Evolutionary conservation across 2,797 vertebrate genomes (phyloP), one percentile per base, ranked within the genome.

Genomic region (Allobates femoralis): DNA sequence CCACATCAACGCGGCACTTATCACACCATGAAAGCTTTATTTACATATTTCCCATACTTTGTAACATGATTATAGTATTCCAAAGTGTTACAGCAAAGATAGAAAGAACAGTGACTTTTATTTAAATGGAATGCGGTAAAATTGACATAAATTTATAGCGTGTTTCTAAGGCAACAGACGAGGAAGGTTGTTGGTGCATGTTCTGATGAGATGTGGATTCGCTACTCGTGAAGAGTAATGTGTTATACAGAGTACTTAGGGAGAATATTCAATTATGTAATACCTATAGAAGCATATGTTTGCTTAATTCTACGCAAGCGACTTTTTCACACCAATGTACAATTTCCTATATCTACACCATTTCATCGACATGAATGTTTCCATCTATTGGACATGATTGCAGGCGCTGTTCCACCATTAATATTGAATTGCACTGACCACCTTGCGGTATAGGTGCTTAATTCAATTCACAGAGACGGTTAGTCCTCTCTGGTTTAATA

Each of bases 21-120:
- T 83, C 81, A 73, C 81, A 62, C 81, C 81, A 87, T 83, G 81
- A 84, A 87, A 87, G 64, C 81, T 79, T 71, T 74, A 87, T 87
- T 83, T 83, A 34, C 85, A 87, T 87, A 87, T 83, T 71, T 67
- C 41, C 37, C 85, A 83, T 82, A 71, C 51, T 83, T 83, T 78
- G 56, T 78, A 83, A 75, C 74, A 87, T 84, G 75, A 83, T 87
- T 87, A 84, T 79, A 84, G 66, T 50, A 74, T 66, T 53, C 28
- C 51, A 84, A 84, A 62, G 53, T 84, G 76, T 83, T 87, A 26
- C 37, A 41, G 53, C 28, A 64, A 32, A 87, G 28, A 73, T 74
- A 58, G n/a, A 87, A 84, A 87, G 53, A 62, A 80, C 46, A 62
- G 75, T 21, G 75, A 37, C 53, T 87, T 53, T 79, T 73, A 87